phyloP scores from a whole-genome alignment of 2,888 invertebrate species.

The Cheilosia pagana region DNA sequence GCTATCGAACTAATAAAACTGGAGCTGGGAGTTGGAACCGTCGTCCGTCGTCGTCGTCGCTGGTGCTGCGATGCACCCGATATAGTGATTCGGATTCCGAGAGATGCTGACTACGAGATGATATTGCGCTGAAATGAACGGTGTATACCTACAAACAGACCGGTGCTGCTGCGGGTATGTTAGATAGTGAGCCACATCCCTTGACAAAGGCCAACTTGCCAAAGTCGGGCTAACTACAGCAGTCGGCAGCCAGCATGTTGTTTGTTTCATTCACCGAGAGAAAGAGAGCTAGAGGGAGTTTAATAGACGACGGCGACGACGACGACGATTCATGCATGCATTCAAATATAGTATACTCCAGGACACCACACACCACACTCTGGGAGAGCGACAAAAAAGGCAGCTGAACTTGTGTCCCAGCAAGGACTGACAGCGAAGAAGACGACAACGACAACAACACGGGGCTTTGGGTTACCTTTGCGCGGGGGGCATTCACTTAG shows the following conservation, averaged over 20 bases:
- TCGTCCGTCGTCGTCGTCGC: not conserved
- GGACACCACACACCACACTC: constrained; percentile 1
- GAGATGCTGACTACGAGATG: constrained; percentile 66
- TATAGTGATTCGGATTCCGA: constrained; percentile 67
- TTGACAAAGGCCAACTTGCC: constrained; percentile 56
- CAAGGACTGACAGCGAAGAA: constrained; percentile 28
- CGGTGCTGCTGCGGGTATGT: constrained; percentile 54
- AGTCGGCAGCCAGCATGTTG: constrained; percentile 45
- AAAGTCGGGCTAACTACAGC: constrained; percentile 26
- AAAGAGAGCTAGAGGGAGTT: constrained; percentile 17
- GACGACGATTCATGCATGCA: constrained; percentile 48
- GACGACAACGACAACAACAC: constrained; percentile 21
- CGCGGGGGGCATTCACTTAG: constrained; percentile 7
- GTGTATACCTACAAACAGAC: constrained; percentile 6
- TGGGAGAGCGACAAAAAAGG: not conserved
- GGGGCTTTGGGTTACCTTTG: constrained; percentile 38
- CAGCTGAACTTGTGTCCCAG: constrained; percentile 13
- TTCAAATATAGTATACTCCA: constrained; percentile 27
- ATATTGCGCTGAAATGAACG: constrained; percentile 28
- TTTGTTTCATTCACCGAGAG: constrained; percentile 4
- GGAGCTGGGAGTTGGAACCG: constrained; percentile 54
- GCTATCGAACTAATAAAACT: constrained; percentile 76
- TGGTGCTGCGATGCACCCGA: constrained; percentile 65
- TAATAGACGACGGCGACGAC: constrained; percentile 52
- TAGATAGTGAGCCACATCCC: constrained; percentile 62